These are phyloP conservation scores for Globodera rostochiensis DNA, from an alignment of 1,140 invertebrate species.

Conservation along the genomic window DNA sequence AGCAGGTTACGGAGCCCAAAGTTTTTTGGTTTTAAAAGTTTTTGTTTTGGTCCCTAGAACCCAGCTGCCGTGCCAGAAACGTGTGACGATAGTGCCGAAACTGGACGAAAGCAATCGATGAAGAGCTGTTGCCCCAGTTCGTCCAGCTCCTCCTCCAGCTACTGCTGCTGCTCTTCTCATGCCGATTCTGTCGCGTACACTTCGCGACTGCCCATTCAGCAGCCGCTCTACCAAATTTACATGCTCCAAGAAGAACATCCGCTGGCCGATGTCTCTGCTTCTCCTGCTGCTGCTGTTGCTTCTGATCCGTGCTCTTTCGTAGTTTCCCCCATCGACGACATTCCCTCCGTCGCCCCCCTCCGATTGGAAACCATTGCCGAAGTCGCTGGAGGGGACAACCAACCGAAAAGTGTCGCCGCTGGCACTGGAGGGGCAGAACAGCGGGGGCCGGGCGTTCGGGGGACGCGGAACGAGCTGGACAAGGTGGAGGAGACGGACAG, in stretches of 20 bases:
- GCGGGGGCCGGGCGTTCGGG: constrained; percentile 1
- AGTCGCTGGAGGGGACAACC: not conserved
- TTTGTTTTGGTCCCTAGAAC: too few species aligned
- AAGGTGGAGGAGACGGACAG: constrained; percentile 13
- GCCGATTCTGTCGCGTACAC: constrained; percentile 30
- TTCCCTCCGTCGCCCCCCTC: not conserved
- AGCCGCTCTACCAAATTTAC: constrained; percentile 62
- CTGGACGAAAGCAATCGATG: not conserved
- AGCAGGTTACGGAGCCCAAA: too few species aligned
- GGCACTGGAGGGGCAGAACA: not conserved
- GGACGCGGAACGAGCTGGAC: constrained; percentile 4
- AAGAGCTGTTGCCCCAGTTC: not conserved
- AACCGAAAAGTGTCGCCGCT: not conserved
- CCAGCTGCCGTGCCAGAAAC: too few species aligned
- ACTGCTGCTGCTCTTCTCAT: not conserved
- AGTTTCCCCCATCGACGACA: constrained; percentile 7
- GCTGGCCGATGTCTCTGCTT: constrained; percentile 26
- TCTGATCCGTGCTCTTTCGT: not conserved
- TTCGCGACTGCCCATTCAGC: constrained; percentile 48
- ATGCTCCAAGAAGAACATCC: constrained; percentile 59
- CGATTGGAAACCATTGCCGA: not conserved
- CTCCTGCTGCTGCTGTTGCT: constrained; percentile 4
- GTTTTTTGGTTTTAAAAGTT: too few species aligned
- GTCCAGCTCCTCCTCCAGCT: not conserved
- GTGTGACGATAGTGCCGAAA: too few species aligned